Conservation (phyloP, 2,797 vertebrate genomes). For the Takifugu rubripes region DNA sequence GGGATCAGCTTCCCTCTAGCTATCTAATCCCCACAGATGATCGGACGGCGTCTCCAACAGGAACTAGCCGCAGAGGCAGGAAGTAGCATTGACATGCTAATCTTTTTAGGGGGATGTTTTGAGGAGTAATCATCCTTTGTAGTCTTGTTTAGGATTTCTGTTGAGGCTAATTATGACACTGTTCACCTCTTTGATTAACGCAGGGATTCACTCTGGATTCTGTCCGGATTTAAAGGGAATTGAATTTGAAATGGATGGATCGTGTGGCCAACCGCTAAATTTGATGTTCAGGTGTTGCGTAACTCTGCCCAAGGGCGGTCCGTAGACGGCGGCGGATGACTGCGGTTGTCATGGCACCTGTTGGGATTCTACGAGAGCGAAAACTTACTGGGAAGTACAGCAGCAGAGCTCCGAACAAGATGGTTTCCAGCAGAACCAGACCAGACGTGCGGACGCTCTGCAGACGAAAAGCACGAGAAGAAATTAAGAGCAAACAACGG, state of each 20-base stretch:
- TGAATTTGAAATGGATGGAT: no score
- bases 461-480: slow-evolving; percentile 2
- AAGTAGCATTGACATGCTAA: neutral
- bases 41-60: neutral
- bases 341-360: neutral
- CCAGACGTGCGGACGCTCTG: slow-evolving; percentile 94
- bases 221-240: no score
- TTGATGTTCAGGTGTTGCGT: no score
- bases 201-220: no score
- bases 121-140: no score
- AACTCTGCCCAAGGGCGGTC: no score
- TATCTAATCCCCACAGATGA: neutral
- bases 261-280: no score
- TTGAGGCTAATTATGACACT: no score
- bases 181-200: no score
- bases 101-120: no score
- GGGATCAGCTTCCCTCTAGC: no score
- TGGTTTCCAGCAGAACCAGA: slow-evolving; percentile 89
- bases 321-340: neutral
- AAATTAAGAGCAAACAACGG: neutral
- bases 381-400: slow-evolving; percentile 94
- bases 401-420: slow-evolving; percentile 89
- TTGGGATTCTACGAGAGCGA: neutral
- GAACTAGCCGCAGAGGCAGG: neutral
- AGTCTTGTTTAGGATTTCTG: no score